Evolutionary conservation across 2,113 vertebrate species (phyloP).

Genomic region (Alectura lathami): DNA sequence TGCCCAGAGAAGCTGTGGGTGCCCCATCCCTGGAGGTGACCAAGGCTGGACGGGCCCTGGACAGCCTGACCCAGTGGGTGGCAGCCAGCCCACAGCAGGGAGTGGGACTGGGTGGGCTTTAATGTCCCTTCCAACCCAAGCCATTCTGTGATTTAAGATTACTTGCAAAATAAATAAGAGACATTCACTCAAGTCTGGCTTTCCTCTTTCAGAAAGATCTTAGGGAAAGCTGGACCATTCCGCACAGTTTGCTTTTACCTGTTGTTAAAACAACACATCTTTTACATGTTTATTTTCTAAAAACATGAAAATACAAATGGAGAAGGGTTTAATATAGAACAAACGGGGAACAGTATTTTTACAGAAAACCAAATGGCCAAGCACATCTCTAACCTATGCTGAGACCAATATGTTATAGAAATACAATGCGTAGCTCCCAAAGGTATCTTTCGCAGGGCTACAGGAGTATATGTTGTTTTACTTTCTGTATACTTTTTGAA

Average conservation of each 20-base stretch:
- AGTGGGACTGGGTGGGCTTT: not conserved
- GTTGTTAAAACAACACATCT: not conserved
- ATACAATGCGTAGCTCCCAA: not conserved
- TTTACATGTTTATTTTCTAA: constrained; percentile 26
- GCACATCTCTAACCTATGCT: not conserved
- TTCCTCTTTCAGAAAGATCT: constrained; percentile 2
- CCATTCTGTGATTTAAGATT: not conserved
- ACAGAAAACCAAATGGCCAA: constrained; percentile 1
- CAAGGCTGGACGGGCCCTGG: not conserved
- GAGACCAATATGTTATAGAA: not conserved
- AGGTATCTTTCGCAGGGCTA: not conserved
- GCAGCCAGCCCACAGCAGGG: not conserved
- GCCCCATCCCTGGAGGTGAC: not conserved
- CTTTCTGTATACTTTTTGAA: not conserved
- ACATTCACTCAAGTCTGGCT: not conserved
- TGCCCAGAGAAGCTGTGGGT: not conserved
- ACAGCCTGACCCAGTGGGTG: not conserved
- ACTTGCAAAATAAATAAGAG: constrained; percentile 25
- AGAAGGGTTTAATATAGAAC: constrained; percentile 15
- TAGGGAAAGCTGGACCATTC: not conserved
- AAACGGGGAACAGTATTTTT: constrained; percentile 15
- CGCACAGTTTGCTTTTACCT: constrained; percentile 16
- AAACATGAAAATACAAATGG: constrained; percentile 21
- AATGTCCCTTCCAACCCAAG: not conserved
- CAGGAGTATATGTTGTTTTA: not conserved